Percentiles rank a stretch among this genome's conserved stretches.
phyloP scores from a whole-genome alignment of 1,140 invertebrate species.

The Ephestia elutella region DNA sequence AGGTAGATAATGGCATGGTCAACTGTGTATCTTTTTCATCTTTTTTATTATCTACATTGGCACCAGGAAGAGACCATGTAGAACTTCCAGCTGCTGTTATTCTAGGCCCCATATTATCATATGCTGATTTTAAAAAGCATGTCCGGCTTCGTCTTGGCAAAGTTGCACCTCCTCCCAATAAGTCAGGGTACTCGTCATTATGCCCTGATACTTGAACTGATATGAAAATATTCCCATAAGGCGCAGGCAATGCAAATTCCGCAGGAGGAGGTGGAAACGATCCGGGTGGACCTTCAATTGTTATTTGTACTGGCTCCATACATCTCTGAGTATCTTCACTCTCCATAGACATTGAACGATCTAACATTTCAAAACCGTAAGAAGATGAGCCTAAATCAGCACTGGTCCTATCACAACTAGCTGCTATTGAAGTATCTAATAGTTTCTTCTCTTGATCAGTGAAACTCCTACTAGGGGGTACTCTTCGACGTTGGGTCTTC shows the following conservation, averaged over 20 bases:
- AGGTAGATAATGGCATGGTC: conserved; percentile 45
- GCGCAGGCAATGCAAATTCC: conserved; percentile 60
- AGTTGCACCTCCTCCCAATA: conserved; percentile 58
- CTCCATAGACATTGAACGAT: conserved; percentile 65
- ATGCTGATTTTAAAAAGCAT: conserved; percentile 75
- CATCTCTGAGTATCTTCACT: conserved; percentile 53
- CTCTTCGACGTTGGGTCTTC: conserved; percentile 73
- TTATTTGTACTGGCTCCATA: conserved; percentile 78
- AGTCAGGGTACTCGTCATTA: conserved; percentile 73
- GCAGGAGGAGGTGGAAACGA: conserved; percentile 63
- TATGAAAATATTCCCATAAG: conserved; percentile 70
- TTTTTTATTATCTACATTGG: conserved; percentile 44
- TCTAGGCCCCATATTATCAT: conserved; percentile 91
- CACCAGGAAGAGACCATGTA: conserved; percentile 84
- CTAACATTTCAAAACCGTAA: conserved; percentile 76
- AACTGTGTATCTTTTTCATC: conserved; percentile 31
- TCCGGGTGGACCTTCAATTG: conserved; percentile 80
- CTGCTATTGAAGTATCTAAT: conserved; percentile 83
- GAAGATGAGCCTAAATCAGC: conserved; percentile 65
- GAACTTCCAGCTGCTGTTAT: conserved; percentile 90
- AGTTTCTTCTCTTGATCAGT: conserved; percentile 90
- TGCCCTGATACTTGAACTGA: conserved; percentile 62
- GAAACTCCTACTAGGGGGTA: conserved; percentile 84
- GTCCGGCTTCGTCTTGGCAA: conserved; percentile 53
- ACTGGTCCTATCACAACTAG: conserved; percentile 79